A percentile compares a stretch with the other conserved stretches of the same genome.
phyloP scores from a whole-genome alignment of 2,797 vertebrate genomes.

The Coluber constrictor region DNA sequence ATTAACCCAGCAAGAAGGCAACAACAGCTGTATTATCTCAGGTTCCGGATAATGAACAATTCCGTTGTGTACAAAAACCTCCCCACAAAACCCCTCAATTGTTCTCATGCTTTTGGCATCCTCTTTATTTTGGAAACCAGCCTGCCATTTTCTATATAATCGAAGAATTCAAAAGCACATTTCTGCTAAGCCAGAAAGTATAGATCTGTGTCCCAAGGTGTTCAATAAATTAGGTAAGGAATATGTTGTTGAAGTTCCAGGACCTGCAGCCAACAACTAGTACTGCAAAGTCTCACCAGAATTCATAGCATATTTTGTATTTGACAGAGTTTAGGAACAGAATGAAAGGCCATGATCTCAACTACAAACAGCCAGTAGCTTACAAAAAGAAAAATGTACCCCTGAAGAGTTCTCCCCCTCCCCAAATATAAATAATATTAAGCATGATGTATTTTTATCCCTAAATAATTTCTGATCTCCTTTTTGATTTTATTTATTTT shows the following conservation, averaged over 20 bases:
- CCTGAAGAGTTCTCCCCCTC: background rate
- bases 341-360: background rate
- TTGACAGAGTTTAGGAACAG: background rate
- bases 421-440: background rate
- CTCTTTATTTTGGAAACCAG: slow-evolving; percentile 12
- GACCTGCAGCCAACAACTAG: background rate
- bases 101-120: background rate
- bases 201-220: background rate
- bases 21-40: background rate
- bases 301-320: slow-evolving; percentile 8
- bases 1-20: slow-evolving; percentile 5
- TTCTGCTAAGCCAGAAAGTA: slow-evolving; percentile 3
- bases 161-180: slow-evolving; percentile 15
- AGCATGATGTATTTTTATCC: background rate
- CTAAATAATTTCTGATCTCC: background rate
- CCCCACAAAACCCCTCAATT: background rate
- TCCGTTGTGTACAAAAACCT: background rate
- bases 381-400: background rate
- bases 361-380: background rate
- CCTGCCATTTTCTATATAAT: background rate
- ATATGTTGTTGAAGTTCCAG: background rate
- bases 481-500: background rate
- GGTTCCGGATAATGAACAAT: slow-evolving; percentile 4
- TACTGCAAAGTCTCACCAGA: background rate
- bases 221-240: background rate